These are phyloP conservation scores for Menidia menidia DNA, from an alignment of 2,797 vertebrate genomes.

Conservation along the genomic window DNA sequence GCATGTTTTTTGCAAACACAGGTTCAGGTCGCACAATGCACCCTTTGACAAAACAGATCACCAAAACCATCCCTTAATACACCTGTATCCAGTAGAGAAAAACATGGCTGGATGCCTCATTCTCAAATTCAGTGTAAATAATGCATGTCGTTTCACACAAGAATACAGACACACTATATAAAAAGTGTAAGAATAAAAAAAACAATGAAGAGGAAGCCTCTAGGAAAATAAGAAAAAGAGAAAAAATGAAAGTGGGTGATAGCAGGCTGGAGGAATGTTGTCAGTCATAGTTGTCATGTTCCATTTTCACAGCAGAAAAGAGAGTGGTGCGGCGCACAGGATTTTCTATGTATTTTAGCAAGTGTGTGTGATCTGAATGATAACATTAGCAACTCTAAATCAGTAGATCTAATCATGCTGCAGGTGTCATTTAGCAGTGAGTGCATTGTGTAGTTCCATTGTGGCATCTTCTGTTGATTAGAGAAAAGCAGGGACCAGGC, in stretches of 20 bases:
- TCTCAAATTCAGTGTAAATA: constrained; percentile 54
- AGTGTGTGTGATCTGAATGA: constrained; percentile 29
- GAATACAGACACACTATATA: constrained; percentile 3
- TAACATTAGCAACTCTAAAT: constrained; percentile 41
- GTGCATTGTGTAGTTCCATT: constrained; percentile 22
- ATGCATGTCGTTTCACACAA: constrained; percentile 32
- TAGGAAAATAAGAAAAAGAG: constrained; percentile 10
- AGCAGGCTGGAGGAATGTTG: constrained; percentile 14
- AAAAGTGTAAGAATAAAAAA: constrained; percentile 1
- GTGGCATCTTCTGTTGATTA: constrained; percentile 38
- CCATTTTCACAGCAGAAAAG: constrained; percentile 26
- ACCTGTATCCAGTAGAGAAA: constrained; percentile 48
- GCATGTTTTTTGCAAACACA: constrained; percentile 53
- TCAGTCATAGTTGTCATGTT: constrained; percentile 28
- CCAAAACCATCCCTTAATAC: constrained; percentile 41
- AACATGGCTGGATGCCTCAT: constrained; percentile 52
- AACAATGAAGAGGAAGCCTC: constrained; percentile 28
- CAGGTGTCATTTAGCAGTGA: constrained; percentile 41
- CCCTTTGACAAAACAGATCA: constrained; percentile 55
- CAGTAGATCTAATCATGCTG: constrained; percentile 45
- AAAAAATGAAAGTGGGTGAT: constrained; percentile 23
- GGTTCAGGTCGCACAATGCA: constrained; percentile 51
- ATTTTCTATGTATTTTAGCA: neutral
- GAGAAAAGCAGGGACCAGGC: constrained; percentile 20
- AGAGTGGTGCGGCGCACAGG: neutral